These are phyloP conservation scores for Rhipidura dahli DNA, from an alignment of 2,113 vertebrate genomes.

Conservation along the genomic window DNA sequence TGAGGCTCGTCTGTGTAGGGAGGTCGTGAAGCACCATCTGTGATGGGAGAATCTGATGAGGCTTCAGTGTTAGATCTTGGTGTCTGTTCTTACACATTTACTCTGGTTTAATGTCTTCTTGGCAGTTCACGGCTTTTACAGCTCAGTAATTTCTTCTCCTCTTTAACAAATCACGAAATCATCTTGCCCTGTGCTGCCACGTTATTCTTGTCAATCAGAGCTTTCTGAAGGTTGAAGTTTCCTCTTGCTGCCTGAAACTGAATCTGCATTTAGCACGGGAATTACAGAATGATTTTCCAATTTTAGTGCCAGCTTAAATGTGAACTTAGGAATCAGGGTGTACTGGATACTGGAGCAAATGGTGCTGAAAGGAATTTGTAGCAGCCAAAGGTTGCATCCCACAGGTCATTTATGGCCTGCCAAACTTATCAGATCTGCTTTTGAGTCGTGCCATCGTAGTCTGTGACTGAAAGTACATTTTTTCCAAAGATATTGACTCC, in stretches of 20 bases:
- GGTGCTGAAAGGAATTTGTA: neutral
- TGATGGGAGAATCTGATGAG: neutral
- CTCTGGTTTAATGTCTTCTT: neutral
- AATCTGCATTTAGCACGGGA: neutral
- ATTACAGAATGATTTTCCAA: neutral
- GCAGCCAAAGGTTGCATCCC: neutral
- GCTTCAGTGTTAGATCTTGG: neutral
- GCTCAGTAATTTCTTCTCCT: neutral
- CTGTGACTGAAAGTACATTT: neutral
- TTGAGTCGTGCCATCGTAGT: neutral
- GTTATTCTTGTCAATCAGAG: neutral
- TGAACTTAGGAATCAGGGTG: neutral
- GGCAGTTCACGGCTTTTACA: neutral
- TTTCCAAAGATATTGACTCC: neutral
- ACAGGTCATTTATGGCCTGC: neutral
- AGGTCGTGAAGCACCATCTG: neutral
- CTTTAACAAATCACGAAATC: neutral
- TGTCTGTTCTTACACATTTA: neutral
- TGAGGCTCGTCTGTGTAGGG: neutral
- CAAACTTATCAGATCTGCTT: neutral
- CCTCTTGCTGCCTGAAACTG: neutral
- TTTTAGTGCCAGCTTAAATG: neutral
- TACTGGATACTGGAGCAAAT: neutral
- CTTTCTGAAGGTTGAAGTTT: neutral
- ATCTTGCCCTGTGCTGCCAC: neutral